Percentiles rank a stretch among this genome's conserved stretches.
Evolutionary conservation across 1,140 invertebrate genomes (phyloP).

Genomic region (Hypothenemus hampei): DNA sequence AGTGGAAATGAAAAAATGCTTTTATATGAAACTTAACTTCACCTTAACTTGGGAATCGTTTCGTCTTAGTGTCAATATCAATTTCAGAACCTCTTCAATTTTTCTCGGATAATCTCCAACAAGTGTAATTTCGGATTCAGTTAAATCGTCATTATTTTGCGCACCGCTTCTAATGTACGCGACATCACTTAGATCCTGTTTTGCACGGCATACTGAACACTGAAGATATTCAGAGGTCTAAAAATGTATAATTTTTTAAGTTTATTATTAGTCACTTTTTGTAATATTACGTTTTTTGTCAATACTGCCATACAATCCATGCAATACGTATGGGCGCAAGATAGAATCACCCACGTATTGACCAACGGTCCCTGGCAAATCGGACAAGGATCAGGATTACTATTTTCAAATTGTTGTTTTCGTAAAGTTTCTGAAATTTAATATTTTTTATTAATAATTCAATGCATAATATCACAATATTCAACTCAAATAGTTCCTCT

Average conservation of each 20-base stretch:
- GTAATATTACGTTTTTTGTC: conserved; percentile 31
- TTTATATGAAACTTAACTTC: neutral
- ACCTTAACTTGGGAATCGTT: conserved; percentile 59
- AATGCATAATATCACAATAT: no score
- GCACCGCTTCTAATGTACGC: conserved; percentile 55
- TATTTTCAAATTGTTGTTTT: conserved; percentile 40
- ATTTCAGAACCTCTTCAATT: conserved; percentile 61
- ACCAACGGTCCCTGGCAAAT: conserved; percentile 59
- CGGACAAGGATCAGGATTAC: conserved; percentile 60
- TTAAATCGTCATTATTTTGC: conserved; percentile 24
- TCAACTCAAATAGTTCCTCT: conserved; percentile 44
- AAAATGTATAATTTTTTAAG: conserved; percentile 4
- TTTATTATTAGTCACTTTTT: neutral
- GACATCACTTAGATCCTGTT: conserved; percentile 51
- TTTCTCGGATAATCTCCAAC: conserved; percentile 67
- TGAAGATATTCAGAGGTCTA: conserved; percentile 31
- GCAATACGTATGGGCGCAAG: conserved; percentile 67
- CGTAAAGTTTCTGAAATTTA: conserved; percentile 44
- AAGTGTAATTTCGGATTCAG: conserved; percentile 36
- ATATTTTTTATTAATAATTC: neutral
- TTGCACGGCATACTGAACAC: conserved; percentile 66
- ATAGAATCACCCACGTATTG: conserved; percentile 60
- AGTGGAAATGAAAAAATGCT: conserved; percentile 61
- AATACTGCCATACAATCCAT: conserved; percentile 54
- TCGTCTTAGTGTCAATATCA: conserved; percentile 54